Conservation (phyloP, 2,797 vertebrate genomes). For the Sebastes flavidus region DNA sequence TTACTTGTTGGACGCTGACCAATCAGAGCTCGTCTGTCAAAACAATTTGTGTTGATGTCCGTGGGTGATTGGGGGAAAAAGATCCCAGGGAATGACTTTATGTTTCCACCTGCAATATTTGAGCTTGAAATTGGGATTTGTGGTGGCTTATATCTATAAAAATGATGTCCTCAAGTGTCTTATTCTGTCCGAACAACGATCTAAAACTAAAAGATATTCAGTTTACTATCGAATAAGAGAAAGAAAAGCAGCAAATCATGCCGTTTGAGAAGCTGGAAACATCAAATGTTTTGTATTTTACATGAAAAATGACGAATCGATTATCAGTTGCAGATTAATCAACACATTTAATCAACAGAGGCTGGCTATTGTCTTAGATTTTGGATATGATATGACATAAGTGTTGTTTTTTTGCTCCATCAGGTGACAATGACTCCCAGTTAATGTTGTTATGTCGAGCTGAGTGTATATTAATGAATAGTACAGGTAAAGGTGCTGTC, state of each 20-base stretch:
- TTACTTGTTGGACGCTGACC: not conserved
- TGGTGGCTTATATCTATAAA: too few relatives aligned
- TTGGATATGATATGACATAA: too few relatives aligned
- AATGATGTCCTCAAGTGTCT: not conserved
- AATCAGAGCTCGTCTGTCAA: not conserved
- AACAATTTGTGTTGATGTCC: not conserved
- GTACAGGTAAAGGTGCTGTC: too few relatives aligned
- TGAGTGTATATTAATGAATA: too few relatives aligned
- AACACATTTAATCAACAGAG: too few relatives aligned
- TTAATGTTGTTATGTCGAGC: too few relatives aligned
- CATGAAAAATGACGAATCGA: too few relatives aligned
- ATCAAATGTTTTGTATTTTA: fast-evolving
- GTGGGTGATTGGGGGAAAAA: not conserved
- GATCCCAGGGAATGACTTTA: not conserved
- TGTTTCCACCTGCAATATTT: not conserved
- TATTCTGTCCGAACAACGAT: fast-evolving
- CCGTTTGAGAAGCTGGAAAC: not conserved
- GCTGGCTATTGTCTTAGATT: too few relatives aligned
- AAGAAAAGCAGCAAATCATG: not conserved
- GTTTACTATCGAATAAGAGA: not conserved
- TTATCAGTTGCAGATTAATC: too few relatives aligned
- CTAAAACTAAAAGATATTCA: not conserved
- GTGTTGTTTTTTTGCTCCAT: too few relatives aligned
- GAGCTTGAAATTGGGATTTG: not conserved
- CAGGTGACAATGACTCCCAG: too few relatives aligned